Conservation (phyloP, 2,888 invertebrate species). For the Phragmatobia fuliginosa region DNA sequence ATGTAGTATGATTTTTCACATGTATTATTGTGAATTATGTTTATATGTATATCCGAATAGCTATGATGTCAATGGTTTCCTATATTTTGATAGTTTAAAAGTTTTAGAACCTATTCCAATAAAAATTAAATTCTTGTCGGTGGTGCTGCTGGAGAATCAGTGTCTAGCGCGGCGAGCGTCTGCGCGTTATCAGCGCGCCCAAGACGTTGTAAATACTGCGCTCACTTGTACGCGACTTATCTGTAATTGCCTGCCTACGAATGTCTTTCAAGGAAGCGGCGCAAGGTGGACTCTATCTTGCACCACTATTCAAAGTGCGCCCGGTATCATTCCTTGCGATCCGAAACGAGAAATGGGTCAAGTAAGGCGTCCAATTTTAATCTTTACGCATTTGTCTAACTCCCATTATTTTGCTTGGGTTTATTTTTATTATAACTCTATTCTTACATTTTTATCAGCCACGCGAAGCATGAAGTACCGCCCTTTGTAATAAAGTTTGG, state of each 20-base stretch:
- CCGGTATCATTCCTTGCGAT: conserved; percentile 69
- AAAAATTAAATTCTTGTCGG: conserved; percentile 7
- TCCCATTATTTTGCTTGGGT: conserved; percentile 29
- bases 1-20: neutral
- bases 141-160: conserved; percentile 36
- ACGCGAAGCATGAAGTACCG: conserved; percentile 98
- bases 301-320: conserved; percentile 75
- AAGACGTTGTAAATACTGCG: conserved; percentile 80
- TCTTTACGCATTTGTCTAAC: conserved; percentile 65
- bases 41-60: no score
- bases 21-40: no score
- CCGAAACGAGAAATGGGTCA: conserved; percentile 76
- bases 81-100: neutral
- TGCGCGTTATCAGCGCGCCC: conserved; percentile 68
- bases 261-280: conserved; percentile 83
- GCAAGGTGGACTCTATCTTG: conserved; percentile 80
- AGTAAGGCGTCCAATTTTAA: conserved; percentile 63
- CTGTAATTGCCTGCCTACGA: conserved; percentile 85
- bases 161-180: conserved; percentile 32
- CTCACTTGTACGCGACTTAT: conserved; percentile 83
- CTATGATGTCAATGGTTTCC: no score
- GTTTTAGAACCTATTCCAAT: neutral
- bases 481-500: conserved; percentile 98
- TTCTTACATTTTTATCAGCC: conserved; percentile 97
- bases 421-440: conserved; percentile 48